Conservation (phyloP, 2,113 vertebrate genomes). For the Crotalus horridus region DNA sequence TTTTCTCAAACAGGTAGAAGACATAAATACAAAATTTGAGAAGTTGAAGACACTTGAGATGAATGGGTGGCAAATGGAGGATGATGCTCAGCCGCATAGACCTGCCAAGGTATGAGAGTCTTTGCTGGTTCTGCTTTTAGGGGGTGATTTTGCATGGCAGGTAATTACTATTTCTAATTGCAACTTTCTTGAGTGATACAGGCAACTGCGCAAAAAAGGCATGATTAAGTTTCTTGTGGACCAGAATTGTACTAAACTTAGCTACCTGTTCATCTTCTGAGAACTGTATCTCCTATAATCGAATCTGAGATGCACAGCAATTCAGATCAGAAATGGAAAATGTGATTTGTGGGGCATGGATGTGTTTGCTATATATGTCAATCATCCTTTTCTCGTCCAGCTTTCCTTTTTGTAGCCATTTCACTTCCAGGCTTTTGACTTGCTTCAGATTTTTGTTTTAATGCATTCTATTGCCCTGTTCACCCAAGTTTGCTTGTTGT, state of each 20-base stretch:
- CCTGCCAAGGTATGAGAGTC: constrained; percentile 69
- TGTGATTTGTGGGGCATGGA: background rate
- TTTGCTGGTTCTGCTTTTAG: background rate
- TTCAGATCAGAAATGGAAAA: background rate
- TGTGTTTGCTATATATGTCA: background rate
- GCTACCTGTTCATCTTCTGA: background rate
- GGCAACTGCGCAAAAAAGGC: background rate
- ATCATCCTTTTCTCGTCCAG: background rate
- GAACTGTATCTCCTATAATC: background rate
- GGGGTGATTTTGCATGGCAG: background rate
- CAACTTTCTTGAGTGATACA: background rate
- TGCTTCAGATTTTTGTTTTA: background rate
- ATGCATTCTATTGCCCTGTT: background rate
- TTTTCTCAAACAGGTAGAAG: constrained; percentile 75
- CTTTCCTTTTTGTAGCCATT: background rate
- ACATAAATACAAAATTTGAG: constrained; percentile 86
- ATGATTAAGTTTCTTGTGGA: background rate
- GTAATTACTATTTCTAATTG: background rate
- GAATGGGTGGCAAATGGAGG: constrained; percentile 74
- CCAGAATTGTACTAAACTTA: background rate
- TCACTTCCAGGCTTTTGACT: background rate
- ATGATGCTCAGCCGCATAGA: constrained; percentile 61
- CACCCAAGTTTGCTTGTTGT: background rate
- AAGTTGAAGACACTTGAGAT: constrained; percentile 79
- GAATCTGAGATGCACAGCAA: background rate